A percentile compares a stretch with the other conserved stretches of the same genome.
Conservation (phyloP, 2,113 vertebrate genomes). For the Pelobates fuscus region DNA sequence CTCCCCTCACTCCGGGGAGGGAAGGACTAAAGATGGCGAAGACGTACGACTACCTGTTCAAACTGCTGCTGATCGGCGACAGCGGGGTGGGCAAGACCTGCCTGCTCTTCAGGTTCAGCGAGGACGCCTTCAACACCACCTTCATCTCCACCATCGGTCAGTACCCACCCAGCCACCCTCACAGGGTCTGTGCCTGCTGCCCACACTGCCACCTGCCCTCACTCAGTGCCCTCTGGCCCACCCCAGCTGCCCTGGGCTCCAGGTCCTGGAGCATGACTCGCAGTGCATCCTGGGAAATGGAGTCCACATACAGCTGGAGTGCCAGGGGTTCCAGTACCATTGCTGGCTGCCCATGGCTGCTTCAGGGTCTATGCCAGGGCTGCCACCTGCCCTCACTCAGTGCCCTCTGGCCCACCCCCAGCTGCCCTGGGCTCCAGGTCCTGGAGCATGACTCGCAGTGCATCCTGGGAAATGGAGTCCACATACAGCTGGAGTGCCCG, state of each 20-base stretch:
- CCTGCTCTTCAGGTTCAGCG: conserved; percentile 81
- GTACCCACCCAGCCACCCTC: conserved; percentile 45
- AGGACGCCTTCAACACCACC: conserved; percentile 96
- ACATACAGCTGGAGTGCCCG: too few species aligned
- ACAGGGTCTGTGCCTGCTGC: neutral
- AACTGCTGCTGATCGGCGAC: conserved; percentile 95
- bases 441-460: too few species aligned
- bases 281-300: neutral
- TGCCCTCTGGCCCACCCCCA: too few species aligned
- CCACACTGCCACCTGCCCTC: neutral
- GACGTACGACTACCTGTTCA: conserved; percentile 98
- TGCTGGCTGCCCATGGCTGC: too few species aligned
- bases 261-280: neutral
- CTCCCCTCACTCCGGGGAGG: conserved; percentile 27
- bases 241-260: neutral
- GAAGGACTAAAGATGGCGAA: conserved; percentile 78
- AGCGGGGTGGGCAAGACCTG: conserved; percentile 87
- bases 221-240: too few species aligned
- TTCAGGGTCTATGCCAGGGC: too few species aligned
- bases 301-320: too few species aligned
- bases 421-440: too few species aligned
- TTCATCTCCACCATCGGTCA: conserved; percentile 88
- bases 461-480: too few species aligned
- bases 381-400: too few species aligned
- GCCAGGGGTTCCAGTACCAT: too few species aligned